phyloP scores from a whole-genome alignment of 2,797 vertebrate genomes.

The Sebastes steindachneri region DNA sequence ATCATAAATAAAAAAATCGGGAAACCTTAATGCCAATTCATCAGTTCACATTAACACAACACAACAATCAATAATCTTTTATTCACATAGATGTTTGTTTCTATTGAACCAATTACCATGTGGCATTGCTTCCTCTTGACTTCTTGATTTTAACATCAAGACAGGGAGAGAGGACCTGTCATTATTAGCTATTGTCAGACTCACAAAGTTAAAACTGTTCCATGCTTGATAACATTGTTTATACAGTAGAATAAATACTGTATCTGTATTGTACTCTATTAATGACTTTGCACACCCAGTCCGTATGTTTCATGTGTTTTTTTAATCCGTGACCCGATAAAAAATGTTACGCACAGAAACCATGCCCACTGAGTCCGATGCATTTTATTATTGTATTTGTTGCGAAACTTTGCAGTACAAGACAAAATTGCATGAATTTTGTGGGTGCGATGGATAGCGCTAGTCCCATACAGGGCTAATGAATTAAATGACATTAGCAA shows the following conservation, averaged over 20 bases:
- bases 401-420: too few species aligned
- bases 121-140: not conserved
- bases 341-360: too few species aligned
- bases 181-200: not conserved
- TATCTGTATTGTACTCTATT: not conserved
- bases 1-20: not conserved
- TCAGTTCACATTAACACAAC: not conserved
- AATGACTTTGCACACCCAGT: not conserved
- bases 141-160: not conserved
- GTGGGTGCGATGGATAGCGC: too few species aligned
- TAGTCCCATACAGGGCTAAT: too few species aligned
- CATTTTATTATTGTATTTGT: too few species aligned
- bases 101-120: not conserved
- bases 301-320: too few species aligned
- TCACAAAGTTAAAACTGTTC: not conserved
- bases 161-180: not conserved
- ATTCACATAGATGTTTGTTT: not conserved
- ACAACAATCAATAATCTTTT: not conserved
- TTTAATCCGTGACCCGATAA: too few species aligned
- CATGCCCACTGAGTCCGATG: too few species aligned
- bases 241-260: not conserved
- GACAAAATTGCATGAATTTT: too few species aligned
- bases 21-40: not conserved
- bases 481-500: too few species aligned
- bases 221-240: not conserved